Conservation (phyloP, 1,140 invertebrate genomes). For the Elymnias hypermnestra region DNA sequence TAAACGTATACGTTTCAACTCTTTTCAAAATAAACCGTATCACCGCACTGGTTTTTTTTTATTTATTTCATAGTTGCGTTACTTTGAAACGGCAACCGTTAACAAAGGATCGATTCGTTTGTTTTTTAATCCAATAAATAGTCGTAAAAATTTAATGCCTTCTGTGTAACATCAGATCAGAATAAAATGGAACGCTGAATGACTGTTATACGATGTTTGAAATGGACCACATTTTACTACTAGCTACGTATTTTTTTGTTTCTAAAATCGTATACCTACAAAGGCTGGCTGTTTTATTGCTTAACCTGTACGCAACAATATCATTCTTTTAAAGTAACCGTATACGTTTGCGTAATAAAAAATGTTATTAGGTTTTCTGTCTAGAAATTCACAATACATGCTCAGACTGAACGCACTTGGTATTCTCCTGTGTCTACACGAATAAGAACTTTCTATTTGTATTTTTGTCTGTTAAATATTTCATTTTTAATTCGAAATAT, state of each 20-base stretch:
- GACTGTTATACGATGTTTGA: slow-evolving; percentile 8
- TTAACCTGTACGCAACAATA: too few species aligned
- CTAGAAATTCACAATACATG: too few species aligned
- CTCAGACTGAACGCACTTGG: too few species aligned
- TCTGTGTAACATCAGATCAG: slow-evolving; percentile 10
- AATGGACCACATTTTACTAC: slow-evolving; percentile 1
- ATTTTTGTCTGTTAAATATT: too few species aligned
- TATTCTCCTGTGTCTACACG: too few species aligned
- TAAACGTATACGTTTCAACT: too few species aligned
- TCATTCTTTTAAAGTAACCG: too few species aligned
- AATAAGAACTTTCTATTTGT: too few species aligned
- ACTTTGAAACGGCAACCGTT: slow-evolving; percentile 9
- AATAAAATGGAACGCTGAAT: slow-evolving; percentile 10
- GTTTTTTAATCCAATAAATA: slow-evolving; percentile 25
- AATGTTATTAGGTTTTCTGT: too few species aligned
- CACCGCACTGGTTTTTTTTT: neutral
- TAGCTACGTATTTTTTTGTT: neutral
- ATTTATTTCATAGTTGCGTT: neutral
- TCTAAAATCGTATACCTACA: neutral
- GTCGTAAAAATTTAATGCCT: slow-evolving; percentile 28
- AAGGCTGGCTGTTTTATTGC: too few species aligned
- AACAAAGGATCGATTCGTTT: slow-evolving; percentile 19
- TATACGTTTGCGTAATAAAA: too few species aligned
- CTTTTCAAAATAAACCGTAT: neutral
- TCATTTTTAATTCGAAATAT: too few species aligned